phyloP scores from a whole-genome alignment of 2,113 vertebrate genomes.

The Sigmodon hispidus region DNA sequence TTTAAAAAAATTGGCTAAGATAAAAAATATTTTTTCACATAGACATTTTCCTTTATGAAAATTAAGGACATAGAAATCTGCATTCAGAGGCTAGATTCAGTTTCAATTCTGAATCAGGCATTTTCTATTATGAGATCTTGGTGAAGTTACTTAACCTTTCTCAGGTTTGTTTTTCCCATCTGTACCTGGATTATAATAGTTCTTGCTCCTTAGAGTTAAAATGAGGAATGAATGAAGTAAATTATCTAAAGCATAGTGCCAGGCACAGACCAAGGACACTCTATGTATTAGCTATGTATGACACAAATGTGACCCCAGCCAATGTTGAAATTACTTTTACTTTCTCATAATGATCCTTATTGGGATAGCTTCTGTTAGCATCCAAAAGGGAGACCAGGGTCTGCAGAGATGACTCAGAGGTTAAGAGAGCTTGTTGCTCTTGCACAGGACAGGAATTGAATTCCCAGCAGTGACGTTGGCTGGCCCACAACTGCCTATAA shows the following conservation, averaged over 20 bases:
- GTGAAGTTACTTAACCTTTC: constrained; percentile 4
- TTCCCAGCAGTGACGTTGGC: too few relatives aligned
- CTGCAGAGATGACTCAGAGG: not conserved
- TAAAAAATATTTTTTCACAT: not conserved
- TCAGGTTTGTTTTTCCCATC: not conserved
- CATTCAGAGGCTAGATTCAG: not conserved
- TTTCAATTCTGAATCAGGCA: constrained; percentile 35
- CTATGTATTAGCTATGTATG: not conserved
- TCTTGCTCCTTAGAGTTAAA: not conserved
- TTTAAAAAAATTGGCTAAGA: too few relatives aligned
- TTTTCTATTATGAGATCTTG: not conserved
- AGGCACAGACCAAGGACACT: not conserved
- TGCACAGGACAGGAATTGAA: not conserved
- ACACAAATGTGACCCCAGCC: not conserved
- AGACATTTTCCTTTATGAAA: not conserved
- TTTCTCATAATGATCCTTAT: not conserved
- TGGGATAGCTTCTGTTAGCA: constrained; percentile 7
- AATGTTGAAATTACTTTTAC: not conserved
- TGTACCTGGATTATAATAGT: not conserved
- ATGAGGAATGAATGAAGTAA: not conserved
- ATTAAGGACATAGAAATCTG: not conserved
- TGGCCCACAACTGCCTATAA: too few relatives aligned
- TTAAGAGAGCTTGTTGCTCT: not conserved
- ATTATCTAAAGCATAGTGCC: not conserved
- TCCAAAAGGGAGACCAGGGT: not conserved